These are phyloP conservation scores for Potamilus streckersoni DNA, from an alignment of 1,140 invertebrate species.

Conservation along the genomic window DNA sequence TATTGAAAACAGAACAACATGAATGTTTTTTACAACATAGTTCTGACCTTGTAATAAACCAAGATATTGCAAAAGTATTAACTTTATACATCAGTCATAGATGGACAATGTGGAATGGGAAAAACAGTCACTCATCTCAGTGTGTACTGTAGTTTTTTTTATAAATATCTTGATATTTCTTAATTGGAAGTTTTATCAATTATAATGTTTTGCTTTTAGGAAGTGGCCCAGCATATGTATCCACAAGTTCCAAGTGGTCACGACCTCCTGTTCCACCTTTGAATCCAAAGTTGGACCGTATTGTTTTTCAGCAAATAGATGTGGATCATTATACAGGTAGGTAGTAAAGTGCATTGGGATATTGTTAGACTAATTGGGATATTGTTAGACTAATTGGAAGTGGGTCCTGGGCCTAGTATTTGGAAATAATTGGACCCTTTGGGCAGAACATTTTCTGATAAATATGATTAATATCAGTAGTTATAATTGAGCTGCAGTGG, in stretches of 20 bases:
- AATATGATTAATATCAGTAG: neutral
- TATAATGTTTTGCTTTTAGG: slow-evolving; percentile 25
- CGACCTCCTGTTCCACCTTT: slow-evolving; percentile 76
- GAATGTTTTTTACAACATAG: too few species aligned
- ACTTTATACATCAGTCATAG: too few species aligned
- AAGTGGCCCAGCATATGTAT: slow-evolving; percentile 40
- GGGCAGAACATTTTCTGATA: too few species aligned
- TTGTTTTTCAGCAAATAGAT: slow-evolving; percentile 76
- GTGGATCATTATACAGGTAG: slow-evolving; percentile 89
- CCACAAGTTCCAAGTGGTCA: slow-evolving; percentile 67
- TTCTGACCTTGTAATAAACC: too few species aligned
- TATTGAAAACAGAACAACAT: too few species aligned
- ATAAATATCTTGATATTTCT: too few species aligned
- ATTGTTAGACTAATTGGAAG: slow-evolving; percentile 1
- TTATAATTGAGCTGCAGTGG: too few species aligned
- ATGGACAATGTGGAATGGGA: too few species aligned
- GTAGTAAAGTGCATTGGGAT: slow-evolving; percentile 14
- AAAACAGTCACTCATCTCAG: too few species aligned
- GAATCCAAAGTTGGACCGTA: slow-evolving; percentile 77
- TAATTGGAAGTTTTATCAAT: too few species aligned
- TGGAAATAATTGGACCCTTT: neutral
- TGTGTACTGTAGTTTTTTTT: too few species aligned
- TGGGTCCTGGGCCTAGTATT: neutral
- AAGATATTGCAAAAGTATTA: too few species aligned
- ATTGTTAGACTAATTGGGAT: neutral